Conservation (phyloP, 2,113 vertebrate species). For the Nesogale talazaci region DNA sequence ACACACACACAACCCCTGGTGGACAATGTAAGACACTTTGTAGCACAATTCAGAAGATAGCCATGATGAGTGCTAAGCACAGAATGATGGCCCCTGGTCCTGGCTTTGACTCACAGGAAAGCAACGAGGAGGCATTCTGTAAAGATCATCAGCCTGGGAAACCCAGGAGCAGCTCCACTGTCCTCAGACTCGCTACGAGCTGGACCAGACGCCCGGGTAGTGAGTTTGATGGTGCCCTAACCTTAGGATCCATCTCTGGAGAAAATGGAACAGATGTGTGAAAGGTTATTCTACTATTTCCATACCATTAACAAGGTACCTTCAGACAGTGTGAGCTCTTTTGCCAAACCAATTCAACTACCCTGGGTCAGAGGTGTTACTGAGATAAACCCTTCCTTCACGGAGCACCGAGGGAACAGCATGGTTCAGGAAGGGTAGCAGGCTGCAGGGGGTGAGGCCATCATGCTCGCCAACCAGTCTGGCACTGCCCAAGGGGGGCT, state of each 20-base stretch:
- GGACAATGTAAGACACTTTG: constrained; percentile 7
- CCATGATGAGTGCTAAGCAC: background rate
- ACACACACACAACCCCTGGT: background rate
- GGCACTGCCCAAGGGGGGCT: too few relatives aligned
- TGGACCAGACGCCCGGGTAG: too few relatives aligned
- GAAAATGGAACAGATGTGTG: background rate
- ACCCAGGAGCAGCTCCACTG: too few relatives aligned
- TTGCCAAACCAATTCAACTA: background rate
- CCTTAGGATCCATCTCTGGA: background rate
- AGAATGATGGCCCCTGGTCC: background rate
- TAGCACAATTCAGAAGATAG: background rate
- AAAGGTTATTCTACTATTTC: background rate
- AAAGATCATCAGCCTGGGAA: too few relatives aligned
- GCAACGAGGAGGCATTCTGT: too few relatives aligned
- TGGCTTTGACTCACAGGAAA: too few relatives aligned
- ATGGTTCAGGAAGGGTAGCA: background rate
- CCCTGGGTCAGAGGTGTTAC: background rate
- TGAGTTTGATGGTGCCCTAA: background rate
- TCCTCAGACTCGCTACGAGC: too few relatives aligned
- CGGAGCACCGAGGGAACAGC: background rate
- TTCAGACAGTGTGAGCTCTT: constrained; percentile 2
- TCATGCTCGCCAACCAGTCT: background rate
- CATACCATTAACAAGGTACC: background rate
- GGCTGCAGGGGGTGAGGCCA: background rate
- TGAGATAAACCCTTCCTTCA: background rate